Evolutionary conservation across 2,888 invertebrate genomes (phyloP).

Genomic region (Cerceris ruficornis): DNA sequence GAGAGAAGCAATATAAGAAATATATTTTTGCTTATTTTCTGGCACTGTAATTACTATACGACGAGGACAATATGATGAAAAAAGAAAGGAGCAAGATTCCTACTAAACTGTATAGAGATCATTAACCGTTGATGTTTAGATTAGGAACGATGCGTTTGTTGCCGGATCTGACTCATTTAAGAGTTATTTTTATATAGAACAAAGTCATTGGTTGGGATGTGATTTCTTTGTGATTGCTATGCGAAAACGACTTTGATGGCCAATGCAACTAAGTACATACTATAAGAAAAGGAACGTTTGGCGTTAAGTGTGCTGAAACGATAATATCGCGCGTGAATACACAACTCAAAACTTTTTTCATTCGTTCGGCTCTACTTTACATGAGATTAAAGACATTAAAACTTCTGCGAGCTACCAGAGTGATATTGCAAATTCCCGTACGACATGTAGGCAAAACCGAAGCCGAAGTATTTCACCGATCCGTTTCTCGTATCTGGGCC

Average conservation of each 20-base stretch:
- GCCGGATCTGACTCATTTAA: conserved; percentile 70
- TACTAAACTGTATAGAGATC: conserved; percentile 70
- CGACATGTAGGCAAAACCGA: neutral
- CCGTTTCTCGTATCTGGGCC: conserved; percentile 28
- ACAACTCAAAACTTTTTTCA: conserved; percentile 37
- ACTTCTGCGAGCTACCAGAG: conserved; percentile 40
- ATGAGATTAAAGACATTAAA: conserved; percentile 23
- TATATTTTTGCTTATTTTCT: conserved; percentile 63
- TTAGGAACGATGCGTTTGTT: conserved; percentile 68
- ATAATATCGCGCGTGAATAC: conserved; percentile 41
- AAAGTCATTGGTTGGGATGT: conserved; percentile 62
- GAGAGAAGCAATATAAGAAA: conserved; percentile 49
- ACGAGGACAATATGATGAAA: conserved; percentile 68
- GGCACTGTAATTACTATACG: conserved; percentile 63
- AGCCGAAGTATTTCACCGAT: conserved; percentile 1
- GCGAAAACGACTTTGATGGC: conserved; percentile 53
- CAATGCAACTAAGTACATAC: conserved; percentile 49
- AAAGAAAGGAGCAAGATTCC: conserved; percentile 63
- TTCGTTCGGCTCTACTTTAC: conserved; percentile 29
- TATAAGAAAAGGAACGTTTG: conserved; percentile 18
- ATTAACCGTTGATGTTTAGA: conserved; percentile 70
- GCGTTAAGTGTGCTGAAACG: conserved; percentile 37
- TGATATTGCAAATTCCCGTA: conserved; percentile 37
- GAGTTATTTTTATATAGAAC: conserved; percentile 75
- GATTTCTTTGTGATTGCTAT: conserved; percentile 52